phyloP scores from a whole-genome alignment of 1,140 invertebrate species.

The Drosophila serrata region DNA sequence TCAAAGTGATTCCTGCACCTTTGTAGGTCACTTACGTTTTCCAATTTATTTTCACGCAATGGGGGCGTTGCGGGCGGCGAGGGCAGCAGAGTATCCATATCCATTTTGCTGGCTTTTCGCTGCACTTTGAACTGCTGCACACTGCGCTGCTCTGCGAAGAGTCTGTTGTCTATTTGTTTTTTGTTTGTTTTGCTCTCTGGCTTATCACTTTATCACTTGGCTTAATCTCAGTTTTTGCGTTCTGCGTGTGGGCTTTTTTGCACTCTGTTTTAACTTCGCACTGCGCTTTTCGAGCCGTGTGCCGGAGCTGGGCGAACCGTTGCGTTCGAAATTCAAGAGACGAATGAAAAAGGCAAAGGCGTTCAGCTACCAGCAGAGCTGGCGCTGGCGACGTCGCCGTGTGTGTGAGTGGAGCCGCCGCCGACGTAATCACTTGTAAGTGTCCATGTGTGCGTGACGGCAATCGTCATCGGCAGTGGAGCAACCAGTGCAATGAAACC shows the following conservation, averaged over 20 bases:
- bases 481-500: conserved; percentile 70
- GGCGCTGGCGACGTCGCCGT: conserved; percentile 54
- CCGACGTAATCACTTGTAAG: conserved; percentile 78
- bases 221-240: conserved; percentile 34
- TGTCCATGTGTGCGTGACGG: conserved; percentile 35
- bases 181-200: conserved; percentile 30
- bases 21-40: conserved; percentile 86
- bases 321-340: conserved; percentile 83
- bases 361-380: conserved; percentile 71
- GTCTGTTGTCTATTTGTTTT: conserved; percentile 37
- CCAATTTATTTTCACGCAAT: conserved; percentile 85
- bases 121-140: conserved; percentile 53
- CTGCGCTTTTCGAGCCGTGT: conserved; percentile 42
- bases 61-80: conserved; percentile 88
- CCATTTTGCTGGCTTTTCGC: conserved; percentile 50
- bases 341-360: conserved; percentile 83
- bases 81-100: conserved; percentile 86
- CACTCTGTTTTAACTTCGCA: conserved; percentile 48
- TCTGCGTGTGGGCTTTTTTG: conserved; percentile 25
- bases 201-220: conserved; percentile 66
- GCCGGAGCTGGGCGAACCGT: conserved; percentile 74
- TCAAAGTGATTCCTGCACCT: conserved; percentile 17
- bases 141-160: conserved; percentile 15
- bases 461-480: conserved; percentile 68
- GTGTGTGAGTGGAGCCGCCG: conserved; percentile 53